Evolutionary conservation across 2,113 vertebrate species (phyloP), one percentile per base, ranked within the genome.

Genomic region (Pseudorasbora parva): DNA sequence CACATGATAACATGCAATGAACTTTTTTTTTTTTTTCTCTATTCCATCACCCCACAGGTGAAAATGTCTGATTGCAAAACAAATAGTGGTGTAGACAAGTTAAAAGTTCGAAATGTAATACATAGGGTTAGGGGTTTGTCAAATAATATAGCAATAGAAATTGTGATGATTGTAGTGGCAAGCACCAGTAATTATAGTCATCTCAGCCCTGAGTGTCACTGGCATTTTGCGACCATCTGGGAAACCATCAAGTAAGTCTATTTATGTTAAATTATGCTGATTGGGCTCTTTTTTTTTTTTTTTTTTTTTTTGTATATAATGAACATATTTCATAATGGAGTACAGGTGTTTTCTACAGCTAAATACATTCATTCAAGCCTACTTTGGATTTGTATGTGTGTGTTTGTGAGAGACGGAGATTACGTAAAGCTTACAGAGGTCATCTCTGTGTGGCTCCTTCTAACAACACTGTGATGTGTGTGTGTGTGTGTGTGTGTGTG

Each of bases 401-500:
- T 49, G 57, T 64, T 45, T n/a, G 54, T 74, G 19, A 49, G 64
- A 60, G n/a, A 79, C 10, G 12, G 23, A 79, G 17, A 64, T 78
- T 78, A 78, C n/a, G 33, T 78, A 78, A 60, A 78, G 56, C 33
- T 14, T 45, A 60, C 21, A 78, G 56, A 49, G 77, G 77, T 79
- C 59, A 64, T 72, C 62, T 74, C 71, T 68, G 25, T 75, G 43
- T 77, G 78, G 78, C 57, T 74, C 64, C 68, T 37, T 62, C 82
- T 81, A 74, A 54, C 45, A 81, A 81, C 51, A 30, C n/a, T n/a
- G n/a, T n/a, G n/a, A n/a, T n/a, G 45, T 71, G 84, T 49, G 81
- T 85, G 83, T 84, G 83, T 84, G 79, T 87, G 86, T 90, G 45
- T 71, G 84, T 49, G 81, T 85, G 83, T 84, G 83, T 84, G 79